Evolutionary conservation across 1,140 invertebrate species (phyloP).

Genomic region (Tetragnatha versicolor): DNA sequence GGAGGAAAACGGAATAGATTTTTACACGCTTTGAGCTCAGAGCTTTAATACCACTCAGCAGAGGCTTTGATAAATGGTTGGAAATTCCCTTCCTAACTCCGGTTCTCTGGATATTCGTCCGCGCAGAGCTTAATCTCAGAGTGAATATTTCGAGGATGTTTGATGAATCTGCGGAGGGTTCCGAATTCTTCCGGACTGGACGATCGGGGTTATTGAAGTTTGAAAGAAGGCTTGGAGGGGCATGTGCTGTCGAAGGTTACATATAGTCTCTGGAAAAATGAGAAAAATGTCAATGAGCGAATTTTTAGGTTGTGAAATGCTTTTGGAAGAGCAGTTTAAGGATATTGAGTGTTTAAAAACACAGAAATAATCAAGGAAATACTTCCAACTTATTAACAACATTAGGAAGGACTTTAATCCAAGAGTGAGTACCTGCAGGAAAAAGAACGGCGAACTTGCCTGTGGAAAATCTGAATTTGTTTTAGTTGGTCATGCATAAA

Average conservation of each 20-base stretch:
- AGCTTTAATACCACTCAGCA: not conserved
- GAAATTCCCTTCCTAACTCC: not conserved
- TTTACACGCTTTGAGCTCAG: not conserved
- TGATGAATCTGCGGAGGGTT: not conserved
- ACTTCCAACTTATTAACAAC: constrained; percentile 1
- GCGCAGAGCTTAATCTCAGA: not conserved
- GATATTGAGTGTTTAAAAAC: not conserved
- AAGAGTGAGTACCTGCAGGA: not conserved
- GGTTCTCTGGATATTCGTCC: not conserved
- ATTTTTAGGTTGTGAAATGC: too few species aligned
- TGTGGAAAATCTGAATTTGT: constrained; percentile 3
- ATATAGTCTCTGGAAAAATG: too few species aligned
- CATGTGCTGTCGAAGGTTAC: too few species aligned
- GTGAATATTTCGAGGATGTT: not conserved
- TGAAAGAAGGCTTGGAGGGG: not conserved
- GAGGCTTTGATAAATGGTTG: not conserved
- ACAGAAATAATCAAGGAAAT: not conserved
- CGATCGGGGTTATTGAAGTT: not conserved
- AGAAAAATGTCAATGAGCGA: not conserved
- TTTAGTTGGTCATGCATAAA: too few species aligned
- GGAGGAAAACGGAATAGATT: not conserved
- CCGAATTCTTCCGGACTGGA: not conserved
- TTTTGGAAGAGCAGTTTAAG: not conserved
- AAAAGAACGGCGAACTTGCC: not conserved
- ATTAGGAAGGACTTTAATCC: not conserved